phyloP scores from a whole-genome alignment of 2,888 invertebrate genomes.

The Aleiodes testaceus region DNA sequence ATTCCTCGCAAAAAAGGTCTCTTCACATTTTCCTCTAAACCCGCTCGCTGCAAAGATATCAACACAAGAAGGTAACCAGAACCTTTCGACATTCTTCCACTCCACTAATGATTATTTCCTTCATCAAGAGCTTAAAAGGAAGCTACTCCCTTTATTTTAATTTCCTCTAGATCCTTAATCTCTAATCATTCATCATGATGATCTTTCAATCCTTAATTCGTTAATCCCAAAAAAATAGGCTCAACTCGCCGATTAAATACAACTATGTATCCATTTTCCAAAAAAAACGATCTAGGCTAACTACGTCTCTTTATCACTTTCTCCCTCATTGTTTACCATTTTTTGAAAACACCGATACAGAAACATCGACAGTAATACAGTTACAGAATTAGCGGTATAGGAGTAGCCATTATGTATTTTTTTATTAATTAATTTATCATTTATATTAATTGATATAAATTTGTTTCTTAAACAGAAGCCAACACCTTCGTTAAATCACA shows the following conservation, averaged over 20 bases:
- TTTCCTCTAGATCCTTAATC: conserved; percentile 30
- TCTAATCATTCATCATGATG: conserved; percentile 10
- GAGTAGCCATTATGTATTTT: conserved; percentile 6
- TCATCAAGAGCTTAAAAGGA: conserved; percentile 60
- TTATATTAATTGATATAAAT: background rate
- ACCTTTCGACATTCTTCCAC: background rate
- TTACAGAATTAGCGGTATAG: conserved; percentile 25
- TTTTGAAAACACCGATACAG: conserved; percentile 37
- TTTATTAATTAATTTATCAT: conserved; percentile 36
- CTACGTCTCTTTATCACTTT: conserved; percentile 33
- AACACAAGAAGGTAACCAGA: too few relatives aligned
- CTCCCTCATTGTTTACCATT: conserved; percentile 29
- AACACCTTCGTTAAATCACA: background rate
- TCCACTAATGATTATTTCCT: background rate
- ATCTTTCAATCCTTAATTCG: conserved; percentile 23
- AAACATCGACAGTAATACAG: conserved; percentile 35
- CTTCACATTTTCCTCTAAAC: too few relatives aligned
- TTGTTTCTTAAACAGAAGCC: background rate
- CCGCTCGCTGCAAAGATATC: too few relatives aligned
- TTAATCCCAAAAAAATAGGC: background rate
- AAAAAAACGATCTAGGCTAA: conserved; percentile 34
- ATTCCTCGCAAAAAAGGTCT: too few relatives aligned
- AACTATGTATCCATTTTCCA: conserved; percentile 14
- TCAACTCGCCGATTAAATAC: conserved; percentile 26
- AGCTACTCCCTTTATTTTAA: conserved; percentile 58